Evolutionary conservation across 1,140 invertebrate genomes (phyloP).

Genomic region (Parasteatoda tepidariorum): DNA sequence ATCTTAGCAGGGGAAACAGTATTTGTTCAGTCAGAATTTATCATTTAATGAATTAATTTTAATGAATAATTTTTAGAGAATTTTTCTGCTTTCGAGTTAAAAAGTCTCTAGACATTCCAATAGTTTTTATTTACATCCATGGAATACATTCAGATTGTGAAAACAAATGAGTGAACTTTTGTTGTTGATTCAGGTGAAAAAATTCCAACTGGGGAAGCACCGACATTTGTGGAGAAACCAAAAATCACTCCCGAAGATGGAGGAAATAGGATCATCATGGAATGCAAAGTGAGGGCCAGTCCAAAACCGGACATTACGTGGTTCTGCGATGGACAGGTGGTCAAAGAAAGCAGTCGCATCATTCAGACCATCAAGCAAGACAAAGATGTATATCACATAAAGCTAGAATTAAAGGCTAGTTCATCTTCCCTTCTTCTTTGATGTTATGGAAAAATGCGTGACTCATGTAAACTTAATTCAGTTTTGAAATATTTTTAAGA

Average conservation of each 20-base stretch:
- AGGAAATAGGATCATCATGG: slow-evolving; percentile 96
- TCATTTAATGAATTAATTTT: too few relatives aligned
- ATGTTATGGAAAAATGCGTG: not conserved
- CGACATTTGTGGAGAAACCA: slow-evolving; percentile 97
- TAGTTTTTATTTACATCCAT: too few relatives aligned
- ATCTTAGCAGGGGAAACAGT: too few relatives aligned
- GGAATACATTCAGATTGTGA: too few relatives aligned
- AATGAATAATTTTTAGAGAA: too few relatives aligned
- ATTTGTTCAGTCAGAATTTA: too few relatives aligned
- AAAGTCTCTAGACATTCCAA: too few relatives aligned
- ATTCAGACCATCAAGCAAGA: slow-evolving; percentile 79
- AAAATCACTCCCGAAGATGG: slow-evolving; percentile 93
- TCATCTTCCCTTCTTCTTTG: not conserved
- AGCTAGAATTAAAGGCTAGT: slow-evolving; percentile 83
- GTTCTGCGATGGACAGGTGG: slow-evolving; percentile 83
- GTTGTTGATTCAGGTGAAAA: slow-evolving; percentile 83
- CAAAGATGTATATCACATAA: slow-evolving; percentile 87
- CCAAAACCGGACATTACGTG: slow-evolving; percentile 94
- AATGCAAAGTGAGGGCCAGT: slow-evolving; percentile 93
- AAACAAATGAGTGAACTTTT: too few relatives aligned
- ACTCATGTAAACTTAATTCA: not conserved
- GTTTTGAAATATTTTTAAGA: too few relatives aligned
- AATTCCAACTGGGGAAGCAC: slow-evolving; percentile 92
- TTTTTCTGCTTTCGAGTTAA: too few relatives aligned
- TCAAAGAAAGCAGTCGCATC: slow-evolving; percentile 85